Conservation (phyloP, 2,888 invertebrate genomes). For the Yponomeuta evonymella region DNA sequence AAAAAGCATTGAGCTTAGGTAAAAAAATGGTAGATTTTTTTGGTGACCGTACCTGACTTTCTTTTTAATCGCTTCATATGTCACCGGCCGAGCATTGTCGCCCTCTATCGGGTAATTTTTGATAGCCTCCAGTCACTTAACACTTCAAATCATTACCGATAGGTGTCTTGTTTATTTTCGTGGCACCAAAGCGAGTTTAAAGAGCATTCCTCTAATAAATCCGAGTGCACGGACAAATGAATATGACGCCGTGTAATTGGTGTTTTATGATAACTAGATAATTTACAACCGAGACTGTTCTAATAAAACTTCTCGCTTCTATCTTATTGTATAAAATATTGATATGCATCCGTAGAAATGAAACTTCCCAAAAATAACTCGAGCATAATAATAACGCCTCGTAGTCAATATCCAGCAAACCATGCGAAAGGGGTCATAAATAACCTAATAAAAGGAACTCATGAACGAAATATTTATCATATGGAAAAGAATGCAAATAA, state of each 20-base stretch:
- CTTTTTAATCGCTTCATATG: constrained; percentile 70
- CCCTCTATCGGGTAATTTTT: constrained; percentile 70
- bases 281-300: not conserved
- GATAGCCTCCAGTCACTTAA: constrained; percentile 72
- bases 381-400: not conserved
- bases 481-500: constrained; percentile 17
- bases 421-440: not conserved
- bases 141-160: constrained; percentile 69
- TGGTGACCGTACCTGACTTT: constrained; percentile 22
- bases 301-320: not conserved
- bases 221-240: constrained; percentile 67
- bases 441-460: not conserved
- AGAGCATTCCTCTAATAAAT: constrained; percentile 71
- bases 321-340: not conserved
- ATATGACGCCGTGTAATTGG: constrained; percentile 66
- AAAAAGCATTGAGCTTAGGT: not conserved
- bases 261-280: constrained; percentile 26
- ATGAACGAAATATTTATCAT: constrained; percentile 8
- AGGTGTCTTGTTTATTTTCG: constrained; percentile 69
- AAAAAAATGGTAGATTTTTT: not conserved
- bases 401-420: not conserved
- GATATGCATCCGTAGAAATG: not conserved
- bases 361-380: not conserved
- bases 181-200: constrained; percentile 51
- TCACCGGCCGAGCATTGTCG: constrained; percentile 63